These are phyloP conservation scores for Sturmia bella DNA, from an alignment of 2,888 invertebrate genomes.

Conservation along the genomic window DNA sequence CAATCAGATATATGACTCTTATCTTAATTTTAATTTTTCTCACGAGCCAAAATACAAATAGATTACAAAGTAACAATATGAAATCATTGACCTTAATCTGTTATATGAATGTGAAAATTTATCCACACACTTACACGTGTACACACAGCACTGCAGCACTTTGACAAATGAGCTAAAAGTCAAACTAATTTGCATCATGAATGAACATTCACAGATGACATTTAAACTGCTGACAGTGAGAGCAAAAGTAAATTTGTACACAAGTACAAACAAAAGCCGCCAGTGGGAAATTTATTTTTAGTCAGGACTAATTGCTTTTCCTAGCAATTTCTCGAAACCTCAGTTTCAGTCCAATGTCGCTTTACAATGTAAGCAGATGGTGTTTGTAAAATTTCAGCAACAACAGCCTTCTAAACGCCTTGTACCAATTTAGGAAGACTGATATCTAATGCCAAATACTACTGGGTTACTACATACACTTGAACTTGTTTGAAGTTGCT, in stretches of 20 bases:
- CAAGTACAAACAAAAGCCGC: not conserved
- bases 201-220: not conserved
- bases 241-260: not conserved
- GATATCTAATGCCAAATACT: too few relatives aligned
- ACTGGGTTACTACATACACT: not conserved
- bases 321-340: too few relatives aligned
- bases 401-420: too few relatives aligned
- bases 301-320: too few relatives aligned
- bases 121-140: not conserved
- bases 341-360: too few relatives aligned
- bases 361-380: too few relatives aligned
- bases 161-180: slow-evolving; percentile 3
- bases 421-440: too few relatives aligned
- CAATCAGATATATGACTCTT: not conserved
- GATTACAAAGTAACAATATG: slow-evolving; percentile 48
- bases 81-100: slow-evolving; percentile 67
- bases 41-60: slow-evolving; percentile 35
- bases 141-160: not conserved
- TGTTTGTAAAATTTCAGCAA: too few relatives aligned
- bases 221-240: slow-evolving; percentile 1
- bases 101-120: slow-evolving; percentile 33
- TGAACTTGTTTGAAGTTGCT: not conserved
- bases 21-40: slow-evolving; percentile 3
- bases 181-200: not conserved
- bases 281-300: too few relatives aligned